Base-by-base conservation (phyloP, 1,140 invertebrate species). In the Thaumatotibia leucotreta region DNA sequence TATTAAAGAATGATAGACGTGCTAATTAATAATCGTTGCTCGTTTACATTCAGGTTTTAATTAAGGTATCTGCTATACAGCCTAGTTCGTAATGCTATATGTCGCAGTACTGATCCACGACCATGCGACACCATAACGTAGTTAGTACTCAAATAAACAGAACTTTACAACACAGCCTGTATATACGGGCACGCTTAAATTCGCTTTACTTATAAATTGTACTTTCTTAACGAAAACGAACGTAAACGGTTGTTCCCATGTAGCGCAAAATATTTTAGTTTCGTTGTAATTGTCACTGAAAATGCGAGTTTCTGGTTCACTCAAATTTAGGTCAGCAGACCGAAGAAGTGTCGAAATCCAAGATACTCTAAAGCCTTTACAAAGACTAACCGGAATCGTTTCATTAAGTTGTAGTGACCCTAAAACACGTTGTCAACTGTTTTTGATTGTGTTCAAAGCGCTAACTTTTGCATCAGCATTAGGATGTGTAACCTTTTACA, bases 401-500 rank as follows among this genome's bases (percentile, higher is more conserved):
- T 54, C 23, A 11, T 54, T 54, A 24, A 54, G n/a, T 27, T 24
- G 10, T 54, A 11, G 22, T 2, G 50, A 8, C 4, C 4, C 50
- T 23, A 54, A 54, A 23, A 54, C 23, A 23, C 20, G 50, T n/a
- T 23, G 50, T 20, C 22, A 54, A 54, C n/a, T 24, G 17, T 23
- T 27, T 14, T 54, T 9, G 22, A 54, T 4, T 24, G 23, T 54
- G 50, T 11, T 14, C 3, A 54, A 27, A 27, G 50, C 50, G 9
- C 2, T 54, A 9, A 14, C 23, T 24, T 24, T 10, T 3, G 50
- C 64, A 29, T 17, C 68, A n/a, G 31, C 76, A 11, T 63, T 74
- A 2, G 73, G 67, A 20, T 50, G 23, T 17, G 50, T 78, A 4
- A 76, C 65, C 35, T 33, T 72, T 11, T 72, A 66, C 0, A 69